Evolutionary conservation across 2,113 vertebrate genomes (phyloP).

Genomic region (Gila orcuttii): DNA sequence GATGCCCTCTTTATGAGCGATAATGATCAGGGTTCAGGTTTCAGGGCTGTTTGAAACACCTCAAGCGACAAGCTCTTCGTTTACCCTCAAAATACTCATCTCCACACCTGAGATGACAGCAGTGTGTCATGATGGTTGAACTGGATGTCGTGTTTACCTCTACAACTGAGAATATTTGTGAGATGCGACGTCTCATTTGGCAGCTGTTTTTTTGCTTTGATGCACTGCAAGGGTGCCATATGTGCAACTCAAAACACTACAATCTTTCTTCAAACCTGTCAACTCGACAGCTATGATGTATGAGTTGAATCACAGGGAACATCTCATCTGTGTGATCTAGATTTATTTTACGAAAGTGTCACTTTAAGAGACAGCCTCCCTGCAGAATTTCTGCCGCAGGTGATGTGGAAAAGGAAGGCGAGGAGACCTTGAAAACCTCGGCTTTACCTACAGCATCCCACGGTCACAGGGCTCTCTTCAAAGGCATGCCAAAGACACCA

Average conservation of each 20-base stretch:
- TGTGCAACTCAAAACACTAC: constrained; percentile 1
- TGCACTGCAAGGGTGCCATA: background rate
- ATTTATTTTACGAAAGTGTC: background rate
- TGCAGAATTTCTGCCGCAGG: background rate
- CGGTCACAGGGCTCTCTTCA: constrained; percentile 1
- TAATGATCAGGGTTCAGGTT: constrained; percentile 8
- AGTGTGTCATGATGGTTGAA: background rate
- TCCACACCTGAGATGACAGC: background rate
- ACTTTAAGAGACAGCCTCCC: background rate
- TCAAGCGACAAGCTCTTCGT: background rate
- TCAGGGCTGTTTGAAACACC: background rate
- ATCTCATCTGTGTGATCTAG: constrained; percentile 18
- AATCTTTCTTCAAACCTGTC: background rate
- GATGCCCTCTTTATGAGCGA: background rate
- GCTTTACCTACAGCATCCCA: constrained; percentile 15
- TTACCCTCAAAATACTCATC: constrained; percentile 13
- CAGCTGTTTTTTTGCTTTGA: constrained; percentile 29
- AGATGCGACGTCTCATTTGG: background rate
- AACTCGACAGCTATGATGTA: background rate
- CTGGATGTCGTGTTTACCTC: background rate
- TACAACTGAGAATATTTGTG: background rate
- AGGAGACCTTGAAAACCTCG: constrained; percentile 20
- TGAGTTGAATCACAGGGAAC: constrained; percentile 11
- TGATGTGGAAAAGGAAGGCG: constrained; percentile 6
- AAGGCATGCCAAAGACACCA: constrained; percentile 12